Evolutionary conservation across 1,140 invertebrate species (phyloP).

Genomic region (Aphidius gifuensis): DNA sequence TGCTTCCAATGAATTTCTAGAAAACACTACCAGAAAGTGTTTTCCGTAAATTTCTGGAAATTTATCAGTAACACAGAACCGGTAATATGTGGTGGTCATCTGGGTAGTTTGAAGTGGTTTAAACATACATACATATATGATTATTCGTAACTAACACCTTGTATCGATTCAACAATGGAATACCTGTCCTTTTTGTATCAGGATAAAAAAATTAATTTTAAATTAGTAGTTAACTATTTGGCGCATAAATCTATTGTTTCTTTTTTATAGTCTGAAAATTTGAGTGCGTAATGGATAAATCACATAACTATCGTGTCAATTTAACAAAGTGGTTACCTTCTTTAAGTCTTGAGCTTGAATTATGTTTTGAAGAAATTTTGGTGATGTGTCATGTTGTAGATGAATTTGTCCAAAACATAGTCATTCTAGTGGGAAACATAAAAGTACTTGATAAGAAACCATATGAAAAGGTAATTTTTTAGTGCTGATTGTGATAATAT

Average conservation of each 20-base stretch:
- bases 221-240: background rate
- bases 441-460: background rate
- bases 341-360: constrained; percentile 24
- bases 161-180: too few species aligned
- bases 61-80: too few species aligned
- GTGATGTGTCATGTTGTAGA: constrained; percentile 27
- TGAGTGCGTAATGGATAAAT: constrained; percentile 6
- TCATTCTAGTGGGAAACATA: constrained; percentile 27
- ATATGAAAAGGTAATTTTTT: constrained; percentile 5
- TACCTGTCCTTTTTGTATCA: too few species aligned
- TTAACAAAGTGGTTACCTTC: constrained; percentile 38
- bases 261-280: too few species aligned
- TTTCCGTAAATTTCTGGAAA: too few species aligned
- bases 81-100: too few species aligned
- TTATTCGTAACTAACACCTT: too few species aligned
- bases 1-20: too few species aligned
- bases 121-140: too few species aligned
- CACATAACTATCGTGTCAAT: constrained; percentile 38
- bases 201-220: too few species aligned
- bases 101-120: too few species aligned
- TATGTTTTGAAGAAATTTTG: constrained; percentile 31
- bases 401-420: constrained; percentile 28
- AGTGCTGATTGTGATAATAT: background rate
- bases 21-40: too few species aligned
- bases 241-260: background rate